These are phyloP conservation scores for Trisateles emortualis DNA, from an alignment of 2,888 invertebrate species.

Conservation along the genomic window DNA sequence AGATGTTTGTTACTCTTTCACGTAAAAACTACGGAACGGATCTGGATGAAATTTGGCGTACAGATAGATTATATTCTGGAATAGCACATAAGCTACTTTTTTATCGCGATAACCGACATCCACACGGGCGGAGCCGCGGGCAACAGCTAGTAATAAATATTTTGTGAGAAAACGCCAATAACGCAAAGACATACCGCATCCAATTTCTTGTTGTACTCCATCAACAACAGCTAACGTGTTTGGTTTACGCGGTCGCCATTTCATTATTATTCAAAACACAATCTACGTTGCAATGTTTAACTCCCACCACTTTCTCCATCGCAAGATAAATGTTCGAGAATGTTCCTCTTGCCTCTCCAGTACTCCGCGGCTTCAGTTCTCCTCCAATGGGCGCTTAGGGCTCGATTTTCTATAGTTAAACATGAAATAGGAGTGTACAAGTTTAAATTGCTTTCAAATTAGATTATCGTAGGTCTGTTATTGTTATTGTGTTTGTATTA, in stretches of 20 bases:
- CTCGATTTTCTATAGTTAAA: conserved; percentile 25
- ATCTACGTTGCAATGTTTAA: conserved; percentile 49
- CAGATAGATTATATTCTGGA: too few relatives aligned
- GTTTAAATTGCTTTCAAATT: conserved; percentile 40
- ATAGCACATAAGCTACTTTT: too few relatives aligned
- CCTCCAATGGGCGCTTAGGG: conserved; percentile 7
- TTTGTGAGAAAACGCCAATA: too few relatives aligned
- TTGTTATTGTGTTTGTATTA: conserved; percentile 22
- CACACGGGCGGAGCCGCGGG: too few relatives aligned
- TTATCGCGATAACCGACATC: too few relatives aligned
- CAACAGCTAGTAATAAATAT: too few relatives aligned
- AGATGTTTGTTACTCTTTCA: too few relatives aligned
- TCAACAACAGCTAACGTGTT: conserved; percentile 37
- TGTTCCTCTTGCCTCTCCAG: conserved; percentile 1
- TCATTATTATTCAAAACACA: conserved; percentile 58
- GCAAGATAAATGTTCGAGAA: conserved; percentile 18
- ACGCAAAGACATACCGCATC: too few relatives aligned
- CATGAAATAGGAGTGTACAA: conserved; percentile 26
- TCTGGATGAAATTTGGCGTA: too few relatives aligned
- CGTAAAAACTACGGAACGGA: too few relatives aligned
- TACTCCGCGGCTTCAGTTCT: conserved; percentile 3
- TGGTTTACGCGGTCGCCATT: conserved; percentile 44
- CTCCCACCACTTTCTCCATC: conserved; percentile 35
- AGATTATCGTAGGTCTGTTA: conserved; percentile 30
- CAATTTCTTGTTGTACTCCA: not conserved